These are phyloP conservation scores for Siniperca knerii DNA, from an alignment of 2,113 vertebrate genomes.

Conservation along the genomic window DNA sequence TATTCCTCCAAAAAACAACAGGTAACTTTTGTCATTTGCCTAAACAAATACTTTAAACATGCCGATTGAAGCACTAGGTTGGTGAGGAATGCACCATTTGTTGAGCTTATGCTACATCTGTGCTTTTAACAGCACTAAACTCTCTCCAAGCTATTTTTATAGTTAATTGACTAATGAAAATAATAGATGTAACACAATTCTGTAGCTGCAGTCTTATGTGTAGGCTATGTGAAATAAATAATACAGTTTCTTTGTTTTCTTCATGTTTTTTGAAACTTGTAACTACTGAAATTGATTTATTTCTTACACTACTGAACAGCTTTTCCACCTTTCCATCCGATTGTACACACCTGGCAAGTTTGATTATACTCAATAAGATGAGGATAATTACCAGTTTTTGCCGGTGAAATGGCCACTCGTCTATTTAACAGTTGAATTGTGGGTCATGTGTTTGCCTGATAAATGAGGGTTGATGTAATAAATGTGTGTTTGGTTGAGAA, in stretches of 20 bases:
- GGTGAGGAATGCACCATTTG: conserved; percentile 9
- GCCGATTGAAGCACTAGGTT: conserved; percentile 2
- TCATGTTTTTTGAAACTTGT: conserved; percentile 42
- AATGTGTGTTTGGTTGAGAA: conserved; percentile 63
- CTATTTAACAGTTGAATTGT: conserved; percentile 46
- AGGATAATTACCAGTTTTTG: conserved; percentile 13
- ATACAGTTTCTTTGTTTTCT: conserved; percentile 14
- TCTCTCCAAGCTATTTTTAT: conserved; percentile 23
- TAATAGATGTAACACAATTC: background rate
- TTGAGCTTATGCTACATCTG: conserved; percentile 20
- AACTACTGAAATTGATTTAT: conserved; percentile 76
- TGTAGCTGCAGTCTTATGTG: conserved; percentile 19
- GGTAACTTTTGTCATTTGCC: conserved; percentile 7
- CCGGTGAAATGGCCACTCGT: background rate
- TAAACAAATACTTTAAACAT: conserved; percentile 4
- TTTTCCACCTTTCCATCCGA: conserved; percentile 30
- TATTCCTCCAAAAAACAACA: conserved; percentile 8
- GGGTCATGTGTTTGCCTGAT: conserved; percentile 62
- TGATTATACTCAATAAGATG: background rate
- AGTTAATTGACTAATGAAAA: conserved; percentile 27
- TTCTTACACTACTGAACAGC: conserved; percentile 78
- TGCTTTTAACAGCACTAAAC: conserved; percentile 28
- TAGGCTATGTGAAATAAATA: conserved; percentile 27
- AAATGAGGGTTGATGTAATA: conserved; percentile 74
- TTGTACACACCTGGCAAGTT: conserved; percentile 24